Base-by-base conservation (phyloP, 1,140 invertebrate genomes). In the Monomorium pharaonis region DNA sequence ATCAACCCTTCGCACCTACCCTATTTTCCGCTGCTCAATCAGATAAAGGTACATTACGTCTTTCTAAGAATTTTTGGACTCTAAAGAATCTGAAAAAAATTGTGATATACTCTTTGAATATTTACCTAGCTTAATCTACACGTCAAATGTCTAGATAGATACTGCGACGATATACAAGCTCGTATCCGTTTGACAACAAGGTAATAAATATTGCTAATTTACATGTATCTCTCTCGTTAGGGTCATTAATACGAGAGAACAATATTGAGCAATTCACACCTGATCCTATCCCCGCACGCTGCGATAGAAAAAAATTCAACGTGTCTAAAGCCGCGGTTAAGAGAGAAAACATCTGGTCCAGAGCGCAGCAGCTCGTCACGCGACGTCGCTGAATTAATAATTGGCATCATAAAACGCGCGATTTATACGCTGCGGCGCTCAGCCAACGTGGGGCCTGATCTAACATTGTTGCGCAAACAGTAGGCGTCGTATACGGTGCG, bases 401-500 rank as follows among this genome's bases (percentile, higher is more conserved):
- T 72, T 44, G 24, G 14, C 51, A 24, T 74, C 78, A n/a, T 83
- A 83, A 74, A 83, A 58, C 14, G 16, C 42, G 27, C 14, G 67
- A 60, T 30, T 63, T 72, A 54, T 58, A 10, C 33, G 24, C 10
- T 14, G 49, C 16, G 63, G 21, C 67, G 24, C 33, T 65, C 54
- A 24, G 9, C 58, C n/a, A n/a, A n/a, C 27, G 27, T 42, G 47
- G 63, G 49, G 30, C 27, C n/a, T 44, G 67, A 47, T 83, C 51
- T 83, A 74, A 81, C 78, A 74, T 60, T 58, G 76, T 80, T 80
- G 62, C 76, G 76, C 62, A 80, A 80, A 67, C 76, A 54, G 10
- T 16, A 69, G 37, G 12, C 60, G 60, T 78, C 76, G 30, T 37
- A 58, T 69, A 54, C 62, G 44, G n/a, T 65, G 37, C 77, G 87